Percentiles rank a stretch among this genome's conserved stretches.
Evolutionary conservation across 2,888 invertebrate genomes (phyloP).

Genomic region (Yponomeuta sedellus): DNA sequence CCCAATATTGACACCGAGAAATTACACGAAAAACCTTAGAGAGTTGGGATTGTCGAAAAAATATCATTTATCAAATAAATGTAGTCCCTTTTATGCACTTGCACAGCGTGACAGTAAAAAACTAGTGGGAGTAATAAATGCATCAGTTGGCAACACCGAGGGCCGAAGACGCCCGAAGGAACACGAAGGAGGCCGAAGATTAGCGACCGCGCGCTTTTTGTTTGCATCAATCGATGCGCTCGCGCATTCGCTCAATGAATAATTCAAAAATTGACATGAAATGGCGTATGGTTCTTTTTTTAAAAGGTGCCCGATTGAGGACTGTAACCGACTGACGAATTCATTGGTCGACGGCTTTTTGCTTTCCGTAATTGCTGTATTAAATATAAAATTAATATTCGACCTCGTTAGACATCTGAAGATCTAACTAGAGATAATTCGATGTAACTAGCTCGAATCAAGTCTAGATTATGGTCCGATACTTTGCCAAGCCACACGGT

Average conservation of each 20-base stretch:
- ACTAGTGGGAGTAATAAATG: constrained; percentile 72
- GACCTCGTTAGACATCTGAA: constrained; percentile 23
- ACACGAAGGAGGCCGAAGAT: constrained; percentile 70
- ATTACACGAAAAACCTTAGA: constrained; percentile 46
- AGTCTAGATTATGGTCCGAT: constrained; percentile 22
- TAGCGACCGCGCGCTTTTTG: constrained; percentile 73
- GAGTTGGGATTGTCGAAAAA: constrained; percentile 38
- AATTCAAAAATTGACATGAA: constrained; percentile 77
- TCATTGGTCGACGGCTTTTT: constrained; percentile 75
- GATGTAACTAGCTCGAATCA: constrained; percentile 19
- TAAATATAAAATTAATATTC: constrained; percentile 40
- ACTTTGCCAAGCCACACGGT: constrained; percentile 20
- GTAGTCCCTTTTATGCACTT: constrained; percentile 68
- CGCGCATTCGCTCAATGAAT: constrained; percentile 76
- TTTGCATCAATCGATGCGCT: constrained; percentile 77
- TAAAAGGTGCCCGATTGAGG: constrained; percentile 76
- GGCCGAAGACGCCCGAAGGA: constrained; percentile 51
- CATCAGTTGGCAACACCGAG: constrained; percentile 64
- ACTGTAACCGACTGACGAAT: constrained; percentile 77
- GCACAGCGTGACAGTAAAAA: constrained; percentile 71
- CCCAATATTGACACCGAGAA: constrained; percentile 58
- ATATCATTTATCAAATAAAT: constrained; percentile 73
- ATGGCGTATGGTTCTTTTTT: constrained; percentile 77
- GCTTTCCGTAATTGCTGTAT: constrained; percentile 65
- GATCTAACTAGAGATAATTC: constrained; percentile 22